phyloP scores from a whole-genome alignment of 2,888 invertebrate species.

The Athalia rosae region DNA sequence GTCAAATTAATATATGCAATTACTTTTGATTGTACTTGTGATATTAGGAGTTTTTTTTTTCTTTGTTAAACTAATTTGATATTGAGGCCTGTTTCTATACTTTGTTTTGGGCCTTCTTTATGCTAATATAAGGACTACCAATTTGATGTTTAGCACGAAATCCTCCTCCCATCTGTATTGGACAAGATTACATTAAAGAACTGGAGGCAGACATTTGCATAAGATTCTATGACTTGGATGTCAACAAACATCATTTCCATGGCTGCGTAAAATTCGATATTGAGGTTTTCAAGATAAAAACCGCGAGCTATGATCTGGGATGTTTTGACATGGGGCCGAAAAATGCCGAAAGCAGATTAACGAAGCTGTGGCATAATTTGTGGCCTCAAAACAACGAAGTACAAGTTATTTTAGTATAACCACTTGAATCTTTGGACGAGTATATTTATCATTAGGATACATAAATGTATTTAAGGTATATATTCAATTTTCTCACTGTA shows the following conservation, averaged over 20 bases:
- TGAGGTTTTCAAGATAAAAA: constrained; percentile 47
- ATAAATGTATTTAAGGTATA: constrained; percentile 1
- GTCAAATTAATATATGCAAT: too few species aligned
- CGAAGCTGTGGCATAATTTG: neutral
- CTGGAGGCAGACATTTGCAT: constrained; percentile 59
- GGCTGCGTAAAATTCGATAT: constrained; percentile 60
- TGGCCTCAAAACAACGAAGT: constrained; percentile 45
- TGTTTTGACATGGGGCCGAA: constrained; percentile 55
- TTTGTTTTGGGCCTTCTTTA: neutral
- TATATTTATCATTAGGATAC: constrained; percentile 19
- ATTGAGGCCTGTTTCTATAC: neutral
- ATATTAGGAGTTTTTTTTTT: too few species aligned
- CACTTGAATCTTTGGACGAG: constrained; percentile 19
- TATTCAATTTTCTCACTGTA: neutral
- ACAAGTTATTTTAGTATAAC: constrained; percentile 48
- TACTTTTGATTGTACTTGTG: too few species aligned
- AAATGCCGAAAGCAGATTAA: neutral
- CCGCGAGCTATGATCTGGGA: constrained; percentile 56
- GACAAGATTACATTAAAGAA: constrained; percentile 59
- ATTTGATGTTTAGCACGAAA: constrained; percentile 59
- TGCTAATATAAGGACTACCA: constrained; percentile 1
- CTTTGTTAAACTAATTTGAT: neutral
- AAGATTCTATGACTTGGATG: constrained; percentile 60
- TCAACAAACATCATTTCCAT: constrained; percentile 55
- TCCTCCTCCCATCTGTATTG: constrained; percentile 66